Conservation (phyloP, 2,888 invertebrate species). For the Cantharis rustica region DNA sequence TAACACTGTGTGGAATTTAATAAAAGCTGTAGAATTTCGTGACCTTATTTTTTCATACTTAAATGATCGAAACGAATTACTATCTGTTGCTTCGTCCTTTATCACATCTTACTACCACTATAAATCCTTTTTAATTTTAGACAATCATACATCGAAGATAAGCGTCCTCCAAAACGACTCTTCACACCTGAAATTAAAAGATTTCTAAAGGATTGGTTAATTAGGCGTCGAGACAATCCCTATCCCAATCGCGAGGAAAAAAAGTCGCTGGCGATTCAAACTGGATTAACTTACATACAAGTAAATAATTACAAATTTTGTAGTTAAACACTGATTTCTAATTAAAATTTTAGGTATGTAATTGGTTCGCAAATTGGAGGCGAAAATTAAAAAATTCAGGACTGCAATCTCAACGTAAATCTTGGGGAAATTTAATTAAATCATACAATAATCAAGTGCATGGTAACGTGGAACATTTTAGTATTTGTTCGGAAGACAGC, state of each 20-base stretch:
- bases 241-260: constrained; percentile 80
- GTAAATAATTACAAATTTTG: constrained; percentile 54
- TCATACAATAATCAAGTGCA: constrained; percentile 75
- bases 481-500: constrained; percentile 78
- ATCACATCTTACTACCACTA: background rate
- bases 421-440: constrained; percentile 75
- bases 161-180: constrained; percentile 71
- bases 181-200: constrained; percentile 82
- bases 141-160: constrained; percentile 63
- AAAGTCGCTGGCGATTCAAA: constrained; percentile 72
- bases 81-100: background rate
- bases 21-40: background rate
- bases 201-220: constrained; percentile 77
- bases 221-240: constrained; percentile 75
- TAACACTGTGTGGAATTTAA: background rate
- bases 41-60: background rate
- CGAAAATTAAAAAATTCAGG: constrained; percentile 78
- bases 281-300: constrained; percentile 78
- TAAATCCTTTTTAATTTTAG: constrained; percentile 49
- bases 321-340: background rate
- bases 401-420: constrained; percentile 68
- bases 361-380: constrained; percentile 86
- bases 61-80: background rate
- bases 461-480: constrained; percentile 80
- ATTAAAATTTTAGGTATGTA: constrained; percentile 64